Percentiles rank a stretch among this genome's conserved stretches.
These are phyloP conservation scores for Callorhinus ursinus DNA, from an alignment of 2,113 vertebrate genomes.

Conservation along the genomic window DNA sequence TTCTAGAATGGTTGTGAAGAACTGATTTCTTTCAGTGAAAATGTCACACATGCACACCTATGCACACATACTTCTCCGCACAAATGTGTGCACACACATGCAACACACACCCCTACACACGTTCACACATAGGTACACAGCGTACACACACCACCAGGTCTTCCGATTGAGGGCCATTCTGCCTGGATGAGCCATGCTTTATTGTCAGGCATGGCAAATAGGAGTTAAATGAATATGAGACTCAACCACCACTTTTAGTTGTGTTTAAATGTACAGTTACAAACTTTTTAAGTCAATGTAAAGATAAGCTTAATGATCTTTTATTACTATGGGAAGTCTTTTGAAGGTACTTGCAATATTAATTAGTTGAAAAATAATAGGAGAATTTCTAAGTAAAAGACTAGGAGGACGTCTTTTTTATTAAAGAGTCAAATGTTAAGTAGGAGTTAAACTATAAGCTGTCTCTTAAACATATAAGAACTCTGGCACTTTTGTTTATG, in stretches of 20 bases:
- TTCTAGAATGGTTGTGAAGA: neutral
- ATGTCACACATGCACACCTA: neutral
- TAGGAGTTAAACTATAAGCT: neutral
- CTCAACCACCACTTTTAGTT: neutral
- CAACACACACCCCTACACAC: neutral
- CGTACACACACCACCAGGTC: neutral
- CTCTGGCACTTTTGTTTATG: neutral
- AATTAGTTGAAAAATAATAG: neutral
- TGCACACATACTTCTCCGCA: neutral
- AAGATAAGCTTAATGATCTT: neutral
- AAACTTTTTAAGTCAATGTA: neutral
- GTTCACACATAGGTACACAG: neutral
- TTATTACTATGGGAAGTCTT: neutral
- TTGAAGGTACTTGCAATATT: neutral
- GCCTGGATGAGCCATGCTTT: neutral
- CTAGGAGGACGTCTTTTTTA: neutral
- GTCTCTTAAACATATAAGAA: neutral
- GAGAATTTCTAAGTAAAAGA: neutral
- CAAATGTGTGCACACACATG: neutral
- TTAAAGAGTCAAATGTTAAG: neutral
- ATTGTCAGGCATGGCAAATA: neutral
- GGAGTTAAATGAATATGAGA: neutral
- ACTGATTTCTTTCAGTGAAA: conserved; percentile 31
- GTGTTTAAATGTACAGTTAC: neutral
- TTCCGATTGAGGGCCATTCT: neutral